Evolutionary conservation across 2,113 vertebrate species (phyloP), one percentile per base, ranked within the genome.

Genomic region (Aptenodytes patagonicus): DNA sequence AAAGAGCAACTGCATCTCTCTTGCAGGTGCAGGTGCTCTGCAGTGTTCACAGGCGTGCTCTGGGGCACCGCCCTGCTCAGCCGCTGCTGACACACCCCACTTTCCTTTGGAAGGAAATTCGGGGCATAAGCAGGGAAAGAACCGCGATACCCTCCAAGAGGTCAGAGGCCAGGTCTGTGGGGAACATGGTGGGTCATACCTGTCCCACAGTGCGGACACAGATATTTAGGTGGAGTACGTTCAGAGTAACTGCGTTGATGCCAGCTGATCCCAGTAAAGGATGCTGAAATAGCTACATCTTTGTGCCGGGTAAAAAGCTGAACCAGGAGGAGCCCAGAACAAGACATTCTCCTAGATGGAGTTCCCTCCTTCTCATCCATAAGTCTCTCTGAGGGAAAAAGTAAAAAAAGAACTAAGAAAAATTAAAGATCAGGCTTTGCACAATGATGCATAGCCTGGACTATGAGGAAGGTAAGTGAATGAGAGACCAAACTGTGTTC

Each of bases 401-500:
- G 31, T 65, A 7, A 31, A 90, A 90, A 81, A 85, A 60, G 1
- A 40, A 51, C 19, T 12, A 46, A 82, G 52, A 57, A 65, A n/a
- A 91, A 49, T 14, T 18, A 17, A 62, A 58, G 3, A 6, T 22
- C 28, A 76, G 20, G 16, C 57, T 79, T 89, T 82, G 58, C 46
- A 60, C 38, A 80, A 46, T 1, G 16, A 46, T 1, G 2, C 17
- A 21, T 14, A 69, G 44, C 65, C 72, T 80, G 69, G 58, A 82
- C 34, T 72, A 14, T 19, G 54, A 89, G 10, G 3, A 70, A 71
- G 29, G 70, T 38, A 81, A 83, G 68, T 38, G 71, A 89, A 94
- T 65, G 32, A 44, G 20, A 85, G 22, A 70, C 81, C 90, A 78
- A 89, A 88, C 89, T 69, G 83, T 92, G 57, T 90, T 91, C 52